Percentiles rank a stretch among this genome's conserved stretches.
phyloP scores from a whole-genome alignment of 2,113 vertebrate genomes.

The Lipophrys pholis region DNA sequence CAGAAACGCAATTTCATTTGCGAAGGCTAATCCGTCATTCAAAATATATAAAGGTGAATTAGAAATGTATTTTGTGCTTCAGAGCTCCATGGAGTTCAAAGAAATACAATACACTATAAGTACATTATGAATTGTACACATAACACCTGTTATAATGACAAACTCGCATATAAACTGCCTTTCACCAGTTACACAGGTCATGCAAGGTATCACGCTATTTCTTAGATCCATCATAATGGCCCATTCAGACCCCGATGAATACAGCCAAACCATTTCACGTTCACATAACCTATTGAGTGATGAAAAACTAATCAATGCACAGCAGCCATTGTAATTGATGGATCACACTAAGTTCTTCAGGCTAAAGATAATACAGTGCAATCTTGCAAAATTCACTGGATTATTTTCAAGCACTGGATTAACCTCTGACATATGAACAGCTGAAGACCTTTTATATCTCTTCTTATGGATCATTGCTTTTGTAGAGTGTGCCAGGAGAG shows the following conservation, averaged over 20 bases:
- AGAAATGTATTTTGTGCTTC: neutral
- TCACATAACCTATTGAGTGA: slow-evolving; percentile 22
- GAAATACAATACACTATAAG: too few species aligned
- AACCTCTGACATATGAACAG: neutral
- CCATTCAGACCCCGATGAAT: slow-evolving; percentile 46
- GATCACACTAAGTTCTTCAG: neutral
- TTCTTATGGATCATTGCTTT: neutral
- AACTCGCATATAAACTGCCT: too few species aligned
- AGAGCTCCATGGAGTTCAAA: too few species aligned
- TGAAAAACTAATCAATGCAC: slow-evolving; percentile 28
- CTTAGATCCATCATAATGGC: slow-evolving; percentile 36
- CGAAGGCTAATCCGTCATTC: slow-evolving; percentile 39
- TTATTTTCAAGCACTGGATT: neutral
- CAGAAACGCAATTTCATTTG: slow-evolving; percentile 24
- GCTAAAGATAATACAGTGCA: neutral
- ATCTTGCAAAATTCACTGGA: neutral
- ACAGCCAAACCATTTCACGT: slow-evolving; percentile 37
- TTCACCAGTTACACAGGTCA: slow-evolving; percentile 6
- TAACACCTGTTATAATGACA: too few species aligned
- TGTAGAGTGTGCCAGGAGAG: neutral
- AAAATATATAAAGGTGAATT: neutral
- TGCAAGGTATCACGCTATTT: slow-evolving; percentile 9
- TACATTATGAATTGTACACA: too few species aligned
- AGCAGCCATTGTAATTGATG: slow-evolving; percentile 1
- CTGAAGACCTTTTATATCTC: neutral